Base-by-base conservation (phyloP, 2,888 invertebrate species). In the Chymomyza caudatula region DNA sequence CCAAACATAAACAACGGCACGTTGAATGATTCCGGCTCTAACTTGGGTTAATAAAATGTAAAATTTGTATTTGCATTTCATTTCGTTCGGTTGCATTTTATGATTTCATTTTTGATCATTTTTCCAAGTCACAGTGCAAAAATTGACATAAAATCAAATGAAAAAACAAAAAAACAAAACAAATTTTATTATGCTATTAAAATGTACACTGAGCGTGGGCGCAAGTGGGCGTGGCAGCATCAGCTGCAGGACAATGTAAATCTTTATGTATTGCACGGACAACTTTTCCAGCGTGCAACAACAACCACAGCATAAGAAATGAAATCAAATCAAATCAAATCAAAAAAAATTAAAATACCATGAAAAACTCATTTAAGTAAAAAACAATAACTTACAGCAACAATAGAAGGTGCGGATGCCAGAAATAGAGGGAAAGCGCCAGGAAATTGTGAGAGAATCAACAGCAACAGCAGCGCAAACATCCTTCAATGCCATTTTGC, bases 61-160 rank as follows among this genome's bases (percentile, higher is more conserved):
- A 37, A 37, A 37, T 37, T 37, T 37, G 11, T 79, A 85, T 82
- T 83, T 83, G 71, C 86, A 69, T 74, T 83, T 83, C 73, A 83
- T 83, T 83, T 85, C 83, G 77, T 76, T 83, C 54, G 71, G 67
- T 77, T 74, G 73, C 70, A 65, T 85, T 85, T 85, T 83, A 80
- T 83, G 74, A 72, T 79, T 82, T 85, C 74, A 79, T 80, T 54
- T 78, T 74, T 23, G 71, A 71, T 72, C 74, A 69, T 73, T 82
- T 69, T 58, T 47, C 47, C 15, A 51, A 19, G 51, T 22, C 51
- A 20, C 20, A 20, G 65, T 53, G 56, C 62, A 67, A 69, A 81
- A 82, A 85, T 74, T 82, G 83, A 77, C 85, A 77, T 80, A 72
- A 82, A 85, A 85, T 76, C 77, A 76, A 76, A 76, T 80, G 70